Evolutionary conservation across 2,888 invertebrate genomes (phyloP), one percentile per base, ranked within the genome.

Genomic region (Ochropacha duplaris): DNA sequence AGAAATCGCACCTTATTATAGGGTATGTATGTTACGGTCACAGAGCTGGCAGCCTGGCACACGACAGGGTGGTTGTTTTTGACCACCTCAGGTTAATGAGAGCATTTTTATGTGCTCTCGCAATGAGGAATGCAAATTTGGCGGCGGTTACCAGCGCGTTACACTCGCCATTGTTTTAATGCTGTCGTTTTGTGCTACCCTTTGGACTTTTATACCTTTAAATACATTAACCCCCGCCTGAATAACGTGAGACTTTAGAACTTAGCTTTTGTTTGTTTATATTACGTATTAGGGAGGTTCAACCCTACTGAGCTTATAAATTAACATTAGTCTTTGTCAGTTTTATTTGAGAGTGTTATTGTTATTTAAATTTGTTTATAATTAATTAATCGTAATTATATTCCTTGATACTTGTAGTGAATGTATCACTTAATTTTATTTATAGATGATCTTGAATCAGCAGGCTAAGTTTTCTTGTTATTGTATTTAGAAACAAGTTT

Each of bases 71-170:
- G 81, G 83, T 81, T 83, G 75, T 80, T 81, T 79, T 80, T 86
- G 88, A 84, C 85, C 86, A 83, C 84, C 84, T 80, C 87, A 88
- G 88, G 90, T 90, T 90, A 92, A 92, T 92, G 90, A 91, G 92
- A 82, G 86, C 81, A 88, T 90, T 92, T 92, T 92, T 92, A 90
- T 87, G 90, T 88, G 78, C 86, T 85, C 83, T 81, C 85, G 83
- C 92, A 90, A 90, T 90, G 89, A 92, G 90, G 91, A 92, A 92
- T 92, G 92, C 91, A 92, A 92, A 92, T 92, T 90, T 79, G 77
- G 84, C 79, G 86, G 84, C 81, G 85, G 84, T 86, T 86, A 86
- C 83, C 80, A 78, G 78, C 82, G 82, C 84, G 83, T 88, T 85
- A 87, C 84, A 77, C 74, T 79, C 76, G 77, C 86, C 84, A 87